These are phyloP conservation scores for Spialia ferax DNA, from an alignment of 2,888 invertebrate genomes.

Conservation along the genomic window DNA sequence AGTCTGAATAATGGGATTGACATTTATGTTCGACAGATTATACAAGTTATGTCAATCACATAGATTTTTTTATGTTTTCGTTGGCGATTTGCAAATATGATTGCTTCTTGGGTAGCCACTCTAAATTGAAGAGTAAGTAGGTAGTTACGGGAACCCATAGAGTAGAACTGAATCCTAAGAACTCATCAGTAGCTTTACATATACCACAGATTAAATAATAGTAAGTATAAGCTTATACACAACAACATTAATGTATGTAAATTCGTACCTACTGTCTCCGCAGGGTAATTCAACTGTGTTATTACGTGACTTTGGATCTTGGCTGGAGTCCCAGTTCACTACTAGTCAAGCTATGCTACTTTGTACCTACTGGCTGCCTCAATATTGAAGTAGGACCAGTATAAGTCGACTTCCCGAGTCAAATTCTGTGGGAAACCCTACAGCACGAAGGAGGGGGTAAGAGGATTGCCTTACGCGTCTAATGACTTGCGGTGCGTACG, in stretches of 20 bases:
- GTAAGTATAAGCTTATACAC: slow-evolving; percentile 25
- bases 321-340: no score
- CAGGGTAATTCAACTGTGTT: slow-evolving; percentile 2
- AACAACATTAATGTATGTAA: slow-evolving; percentile 3
- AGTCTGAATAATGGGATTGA: no score
- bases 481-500: slow-evolving; percentile 65
- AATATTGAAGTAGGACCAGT: background rate
- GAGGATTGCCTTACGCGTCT: slow-evolving; percentile 78
- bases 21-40: no score
- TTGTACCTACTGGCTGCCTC: background rate
- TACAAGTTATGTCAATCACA: no score
- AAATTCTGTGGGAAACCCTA: slow-evolving; percentile 64
- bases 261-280: background rate
- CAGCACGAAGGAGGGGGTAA: slow-evolving; percentile 57
- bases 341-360: no score
- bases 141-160: no score
- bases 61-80: no score
- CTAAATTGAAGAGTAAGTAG: no score
- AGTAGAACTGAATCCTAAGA: background rate
- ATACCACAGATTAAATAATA: slow-evolving; percentile 39
- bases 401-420: slow-evolving; percentile 28
- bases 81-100: no score
- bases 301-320: no score
- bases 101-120: no score
- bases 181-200: slow-evolving; percentile 30